Evolutionary conservation across 2,888 invertebrate genomes (phyloP), one percentile per base, ranked within the genome.

Genomic region (Agelastica alni): DNA sequence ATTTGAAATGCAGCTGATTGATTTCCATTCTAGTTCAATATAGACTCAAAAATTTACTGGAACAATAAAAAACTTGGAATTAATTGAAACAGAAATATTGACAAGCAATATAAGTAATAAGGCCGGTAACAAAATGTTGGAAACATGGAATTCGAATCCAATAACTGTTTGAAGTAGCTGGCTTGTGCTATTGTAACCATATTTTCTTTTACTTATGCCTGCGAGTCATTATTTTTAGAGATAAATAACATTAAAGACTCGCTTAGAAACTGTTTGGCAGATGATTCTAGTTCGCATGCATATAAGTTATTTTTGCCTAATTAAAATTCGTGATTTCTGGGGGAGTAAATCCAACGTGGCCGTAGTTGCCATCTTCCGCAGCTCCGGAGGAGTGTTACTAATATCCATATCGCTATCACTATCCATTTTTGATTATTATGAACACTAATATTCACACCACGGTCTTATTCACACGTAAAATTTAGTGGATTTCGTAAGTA

Each of bases 1-100:
- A 4, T 30, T 30, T 30, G 30, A 30, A 30, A 30, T 30, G 30
- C 30, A 30, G 30, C 30, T 30, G 2, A 30, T 30, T 30, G 30
- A 30, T 30, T 30, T 30, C 30, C 61, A 61, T 32, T 59, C 59
- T 51, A 62, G 61, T 59, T 53, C 56, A 53, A 58, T 60, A 60
- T 60, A 61, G 61, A 61, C 26, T 48, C 56, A 61, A 62, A 61
- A 59, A 59, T 56, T 56, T 61, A 58, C 59, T 52, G 59, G 57
- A 55, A 49, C 51, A 58, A 49, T 52, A 47, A 55, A 53, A 48
- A 48, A 61, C 51, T 54, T 59, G 42, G 56, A 55, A 61, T 46
- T 55, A 53, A 59, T 45, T 59, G 58, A 59, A 60, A 61, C 22
- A 28, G 57, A 59, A 51, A 51, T 42, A 45, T 52, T 57, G 44